These are phyloP conservation scores for Hydra vulgaris DNA, from an alignment of 30 jellyfish, hydroid and myxozoan genomes.

Conservation along the genomic window DNA sequence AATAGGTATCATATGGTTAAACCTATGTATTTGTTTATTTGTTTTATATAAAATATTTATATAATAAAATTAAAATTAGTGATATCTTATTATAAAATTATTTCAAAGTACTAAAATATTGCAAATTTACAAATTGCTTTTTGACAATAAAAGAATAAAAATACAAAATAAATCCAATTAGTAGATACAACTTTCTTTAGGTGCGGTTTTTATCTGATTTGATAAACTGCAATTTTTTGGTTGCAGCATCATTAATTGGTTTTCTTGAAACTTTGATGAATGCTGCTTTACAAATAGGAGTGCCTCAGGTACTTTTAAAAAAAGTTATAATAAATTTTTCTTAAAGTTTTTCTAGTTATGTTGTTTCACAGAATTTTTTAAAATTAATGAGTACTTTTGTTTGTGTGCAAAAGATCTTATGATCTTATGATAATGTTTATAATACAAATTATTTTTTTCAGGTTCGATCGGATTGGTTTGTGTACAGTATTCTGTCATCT, in stretches of 20 bases:
- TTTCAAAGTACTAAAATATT: no score
- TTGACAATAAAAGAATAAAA: no score
- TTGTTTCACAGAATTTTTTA: not conserved
- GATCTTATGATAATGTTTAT: not conserved
- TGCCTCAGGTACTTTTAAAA: constrained; percentile 53
- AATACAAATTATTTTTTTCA: no score
- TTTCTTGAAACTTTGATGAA: constrained; percentile 63
- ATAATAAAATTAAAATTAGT: no score
- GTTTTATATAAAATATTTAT: no score
- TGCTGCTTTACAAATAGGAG: constrained; percentile 54
- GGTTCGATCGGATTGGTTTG: constrained; percentile 94
- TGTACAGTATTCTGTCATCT: constrained; percentile 65
- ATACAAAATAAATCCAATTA: no score
- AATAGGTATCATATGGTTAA: no score
- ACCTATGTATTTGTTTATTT: no score
- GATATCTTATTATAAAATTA: no score
- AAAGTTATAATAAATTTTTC: not conserved
- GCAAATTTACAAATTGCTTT: no score
- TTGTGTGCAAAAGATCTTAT: no score
- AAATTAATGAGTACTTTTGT: no score
- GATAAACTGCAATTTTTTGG: constrained; percentile 87
- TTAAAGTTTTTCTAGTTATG: not conserved
- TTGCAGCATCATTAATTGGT: constrained; percentile 78
- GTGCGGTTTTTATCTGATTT: constrained; percentile 82
- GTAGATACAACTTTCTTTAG: constrained; percentile 39